These are phyloP conservation scores for Chaetops frenatus DNA, from an alignment of 2,113 vertebrate genomes.

Conservation along the genomic window DNA sequence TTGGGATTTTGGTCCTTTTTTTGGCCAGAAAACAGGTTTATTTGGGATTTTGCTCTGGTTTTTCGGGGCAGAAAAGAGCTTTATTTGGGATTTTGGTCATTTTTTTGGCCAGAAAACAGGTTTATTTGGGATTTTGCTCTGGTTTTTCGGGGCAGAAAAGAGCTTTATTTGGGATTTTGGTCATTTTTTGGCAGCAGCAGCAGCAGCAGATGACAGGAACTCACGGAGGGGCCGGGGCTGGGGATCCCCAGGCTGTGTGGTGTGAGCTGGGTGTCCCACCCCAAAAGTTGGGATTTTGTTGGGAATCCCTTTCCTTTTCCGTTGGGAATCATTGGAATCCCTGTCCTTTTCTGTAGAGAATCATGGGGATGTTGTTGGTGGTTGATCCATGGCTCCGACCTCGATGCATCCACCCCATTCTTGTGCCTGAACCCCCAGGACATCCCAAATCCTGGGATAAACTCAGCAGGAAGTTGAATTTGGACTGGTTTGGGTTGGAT, in stretches of 20 bases:
- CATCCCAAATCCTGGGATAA: not conserved
- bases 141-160: not conserved
- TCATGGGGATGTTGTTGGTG: not conserved
- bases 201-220: not conserved
- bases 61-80: not conserved
- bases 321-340: not conserved
- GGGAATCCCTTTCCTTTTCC: not conserved
- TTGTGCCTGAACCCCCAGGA: not conserved
- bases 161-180: no score
- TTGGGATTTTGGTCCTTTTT: not conserved
- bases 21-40: not conserved
- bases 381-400: rapidly evolving
- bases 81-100: no score
- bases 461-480: not conserved
- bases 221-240: not conserved
- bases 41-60: not conserved
- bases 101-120: not conserved
- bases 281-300: not conserved
- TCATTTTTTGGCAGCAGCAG: not conserved
- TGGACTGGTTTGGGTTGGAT: no score
- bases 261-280: not conserved
- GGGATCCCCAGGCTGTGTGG: not conserved
- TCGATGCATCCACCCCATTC: rapidly evolving
- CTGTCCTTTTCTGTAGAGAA: rapidly evolving
- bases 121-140: not conserved